Conservation (phyloP, 2,888 invertebrate species). For the Drosophila robusta region DNA sequence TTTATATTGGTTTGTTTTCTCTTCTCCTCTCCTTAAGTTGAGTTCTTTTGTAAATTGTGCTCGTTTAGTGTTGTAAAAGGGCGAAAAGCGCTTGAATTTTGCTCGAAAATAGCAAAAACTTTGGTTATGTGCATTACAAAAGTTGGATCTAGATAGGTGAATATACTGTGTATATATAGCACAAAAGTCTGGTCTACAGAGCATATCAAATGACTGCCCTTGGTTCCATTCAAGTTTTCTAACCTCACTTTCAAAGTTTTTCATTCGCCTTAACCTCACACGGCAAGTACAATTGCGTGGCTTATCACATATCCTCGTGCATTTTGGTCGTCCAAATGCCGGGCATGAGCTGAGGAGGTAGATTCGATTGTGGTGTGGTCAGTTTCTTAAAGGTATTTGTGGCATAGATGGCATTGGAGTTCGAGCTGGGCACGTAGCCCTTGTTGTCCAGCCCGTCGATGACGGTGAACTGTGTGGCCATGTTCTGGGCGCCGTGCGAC, state of each 20-base stretch:
- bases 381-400: slow-evolving; percentile 73
- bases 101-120: slow-evolving; percentile 32
- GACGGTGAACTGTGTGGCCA: slow-evolving; percentile 66
- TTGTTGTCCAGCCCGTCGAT: slow-evolving; percentile 80
- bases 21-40: background rate
- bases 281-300: slow-evolving; percentile 18
- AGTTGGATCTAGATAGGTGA: slow-evolving; percentile 21
- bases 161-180: slow-evolving; percentile 15
- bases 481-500: slow-evolving; percentile 59
- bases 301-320: slow-evolving; percentile 69
- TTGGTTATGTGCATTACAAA: slow-evolving; percentile 50
- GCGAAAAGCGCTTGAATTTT: slow-evolving; percentile 49
- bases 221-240: slow-evolving; percentile 2
- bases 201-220: slow-evolving; percentile 52
- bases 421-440: slow-evolving; percentile 55
- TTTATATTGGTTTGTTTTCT: slow-evolving; percentile 19
- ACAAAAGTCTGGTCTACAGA: slow-evolving; percentile 34
- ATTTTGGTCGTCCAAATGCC: slow-evolving; percentile 85
- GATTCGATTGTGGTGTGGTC: slow-evolving; percentile 81
- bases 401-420: slow-evolving; percentile 60
- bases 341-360: slow-evolving; percentile 84
- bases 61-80: slow-evolving; percentile 20
- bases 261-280: slow-evolving; percentile 34
- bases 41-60: slow-evolving; percentile 40
- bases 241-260: slow-evolving; percentile 15